These are phyloP conservation scores for Tachysurus fulvidraco DNA, from an alignment of 2,113 vertebrate species.

Conservation along the genomic window DNA sequence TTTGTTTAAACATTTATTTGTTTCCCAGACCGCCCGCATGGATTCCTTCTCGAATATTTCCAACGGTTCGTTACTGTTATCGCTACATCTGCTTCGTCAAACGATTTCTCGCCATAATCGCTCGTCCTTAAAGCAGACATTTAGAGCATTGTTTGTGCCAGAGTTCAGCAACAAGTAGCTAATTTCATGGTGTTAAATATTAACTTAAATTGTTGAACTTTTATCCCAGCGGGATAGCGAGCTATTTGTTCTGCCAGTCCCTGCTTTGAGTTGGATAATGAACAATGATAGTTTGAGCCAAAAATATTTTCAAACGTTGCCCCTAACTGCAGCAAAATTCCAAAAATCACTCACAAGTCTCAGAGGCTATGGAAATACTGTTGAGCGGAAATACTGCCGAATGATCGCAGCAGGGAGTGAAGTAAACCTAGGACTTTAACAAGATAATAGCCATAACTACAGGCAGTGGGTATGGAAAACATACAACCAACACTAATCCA, in stretches of 20 bases:
- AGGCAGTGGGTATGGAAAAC: background rate
- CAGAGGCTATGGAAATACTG: background rate
- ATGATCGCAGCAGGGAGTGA: background rate
- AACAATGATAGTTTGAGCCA: background rate
- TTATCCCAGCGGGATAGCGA: background rate
- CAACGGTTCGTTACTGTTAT: background rate
- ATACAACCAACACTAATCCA: background rate
- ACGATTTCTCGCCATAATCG: background rate
- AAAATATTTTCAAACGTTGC: background rate
- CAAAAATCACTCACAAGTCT: background rate
- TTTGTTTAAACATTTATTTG: background rate
- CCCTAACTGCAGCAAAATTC: too few relatives aligned
- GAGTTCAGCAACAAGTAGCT: background rate
- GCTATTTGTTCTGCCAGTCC: background rate
- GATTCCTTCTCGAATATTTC: background rate
- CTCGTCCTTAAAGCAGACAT: background rate
- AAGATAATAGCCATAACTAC: background rate
- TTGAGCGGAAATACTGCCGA: background rate
- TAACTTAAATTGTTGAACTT: background rate
- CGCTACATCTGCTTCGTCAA: background rate
- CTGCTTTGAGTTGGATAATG: background rate
- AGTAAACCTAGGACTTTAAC: background rate
- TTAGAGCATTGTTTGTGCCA: background rate
- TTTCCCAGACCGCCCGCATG: background rate
- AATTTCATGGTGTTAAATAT: background rate